These are phyloP conservation scores for Malacoctenus gilli DNA, from an alignment of 2,797 vertebrate species.

Conservation along the genomic window DNA sequence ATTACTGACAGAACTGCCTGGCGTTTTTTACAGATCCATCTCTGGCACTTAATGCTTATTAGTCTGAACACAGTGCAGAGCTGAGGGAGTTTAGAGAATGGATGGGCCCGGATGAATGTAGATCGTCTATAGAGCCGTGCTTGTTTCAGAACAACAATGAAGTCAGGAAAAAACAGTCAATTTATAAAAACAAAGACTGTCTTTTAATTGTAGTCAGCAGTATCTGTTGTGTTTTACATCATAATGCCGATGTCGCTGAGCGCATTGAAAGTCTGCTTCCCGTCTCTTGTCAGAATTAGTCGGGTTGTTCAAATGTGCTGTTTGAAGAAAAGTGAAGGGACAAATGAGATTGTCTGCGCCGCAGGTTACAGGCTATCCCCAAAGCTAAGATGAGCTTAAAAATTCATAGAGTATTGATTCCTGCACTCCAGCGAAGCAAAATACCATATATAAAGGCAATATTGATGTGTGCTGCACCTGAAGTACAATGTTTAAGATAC, in stretches of 20 bases:
- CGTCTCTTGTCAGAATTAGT: slow-evolving; percentile 32
- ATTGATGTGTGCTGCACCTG: slow-evolving; percentile 56
- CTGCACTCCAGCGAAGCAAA: slow-evolving; percentile 68
- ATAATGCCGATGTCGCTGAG: slow-evolving; percentile 18
- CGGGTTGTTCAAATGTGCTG: slow-evolving; percentile 46
- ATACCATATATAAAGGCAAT: slow-evolving; percentile 60
- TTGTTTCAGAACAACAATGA: slow-evolving; percentile 21
- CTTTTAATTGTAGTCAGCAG: background rate
- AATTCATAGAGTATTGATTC: slow-evolving; percentile 85
- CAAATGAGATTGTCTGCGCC: slow-evolving; percentile 63
- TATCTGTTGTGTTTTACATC: slow-evolving; percentile 7
- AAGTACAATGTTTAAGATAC: slow-evolving; percentile 60
- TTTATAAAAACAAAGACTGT: slow-evolving; percentile 3
- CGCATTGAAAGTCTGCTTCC: slow-evolving; percentile 13
- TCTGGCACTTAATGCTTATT: slow-evolving; percentile 16
- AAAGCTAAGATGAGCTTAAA: slow-evolving; percentile 71
- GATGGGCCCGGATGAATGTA: background rate
- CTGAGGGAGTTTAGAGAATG: slow-evolving; percentile 27
- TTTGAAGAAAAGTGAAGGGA: slow-evolving; percentile 45
- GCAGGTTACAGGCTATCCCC: slow-evolving; percentile 55
- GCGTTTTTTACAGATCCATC: slow-evolving; percentile 39
- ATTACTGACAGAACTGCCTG: slow-evolving; percentile 23
- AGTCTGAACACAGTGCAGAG: slow-evolving; percentile 23
- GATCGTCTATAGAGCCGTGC: slow-evolving; percentile 15
- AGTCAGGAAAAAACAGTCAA: background rate